Conservation (phyloP, 2,113 vertebrate genomes). For the Protomyctophum bolini region DNA sequence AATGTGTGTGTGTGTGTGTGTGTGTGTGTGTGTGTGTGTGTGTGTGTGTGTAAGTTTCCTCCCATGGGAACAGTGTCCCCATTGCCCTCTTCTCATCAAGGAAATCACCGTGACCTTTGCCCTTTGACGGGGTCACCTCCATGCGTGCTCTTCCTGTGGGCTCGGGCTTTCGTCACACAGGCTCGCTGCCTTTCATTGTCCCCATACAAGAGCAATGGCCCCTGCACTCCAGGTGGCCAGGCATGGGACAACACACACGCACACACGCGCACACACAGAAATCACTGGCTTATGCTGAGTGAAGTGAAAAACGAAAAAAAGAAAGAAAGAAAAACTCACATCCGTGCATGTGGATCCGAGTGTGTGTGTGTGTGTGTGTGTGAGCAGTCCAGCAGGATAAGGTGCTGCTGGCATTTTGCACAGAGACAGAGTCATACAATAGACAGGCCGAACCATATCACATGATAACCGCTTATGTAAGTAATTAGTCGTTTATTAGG, state of each 20-base stretch:
- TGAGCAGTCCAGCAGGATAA: constrained; percentile 1
- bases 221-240: constrained; percentile 48
- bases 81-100: neutral
- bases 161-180: constrained; percentile 1
- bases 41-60: constrained; percentile 15
- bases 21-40: constrained; percentile 3
- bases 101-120: constrained; percentile 20
- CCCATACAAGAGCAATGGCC: constrained; percentile 19
- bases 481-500: constrained; percentile 5
- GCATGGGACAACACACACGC: neutral
- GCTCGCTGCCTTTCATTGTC: constrained; percentile 55
- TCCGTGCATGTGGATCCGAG: constrained; percentile 13
- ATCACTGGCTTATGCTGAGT: constrained; percentile 22
- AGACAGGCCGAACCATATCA: constrained; percentile 7
- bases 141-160: constrained; percentile 44
- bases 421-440: neutral
- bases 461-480: constrained; percentile 1
- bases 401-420: constrained; percentile 10
- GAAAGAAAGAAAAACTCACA: constrained; percentile 2
- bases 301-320: neutral
- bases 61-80: neutral
- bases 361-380: neutral
- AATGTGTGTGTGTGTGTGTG: neutral
- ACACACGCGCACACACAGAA: neutral
- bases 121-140: constrained; percentile 25